Evolutionary conservation across 1,140 invertebrate genomes (phyloP).

Genomic region (Yoshiicerus persimilis): DNA sequence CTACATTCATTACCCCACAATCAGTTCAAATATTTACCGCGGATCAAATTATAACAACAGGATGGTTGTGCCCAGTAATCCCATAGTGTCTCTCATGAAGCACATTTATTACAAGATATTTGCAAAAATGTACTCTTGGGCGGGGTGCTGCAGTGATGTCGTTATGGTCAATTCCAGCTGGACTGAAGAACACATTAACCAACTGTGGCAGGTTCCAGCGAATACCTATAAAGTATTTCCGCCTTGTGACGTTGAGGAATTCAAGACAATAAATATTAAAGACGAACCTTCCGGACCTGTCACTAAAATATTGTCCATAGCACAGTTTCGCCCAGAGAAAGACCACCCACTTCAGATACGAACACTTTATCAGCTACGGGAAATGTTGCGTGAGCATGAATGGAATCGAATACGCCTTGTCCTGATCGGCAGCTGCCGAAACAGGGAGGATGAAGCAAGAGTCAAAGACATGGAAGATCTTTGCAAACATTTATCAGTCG

Average conservation of each 20-base stretch:
- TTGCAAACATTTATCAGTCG: conserved; percentile 76
- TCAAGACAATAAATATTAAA: conserved; percentile 67
- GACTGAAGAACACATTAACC: conserved; percentile 89
- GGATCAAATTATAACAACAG: background rate
- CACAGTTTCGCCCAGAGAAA: conserved; percentile 97
- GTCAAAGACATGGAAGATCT: conserved; percentile 82
- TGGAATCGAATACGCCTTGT: conserved; percentile 73
- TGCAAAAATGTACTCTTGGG: conserved; percentile 80
- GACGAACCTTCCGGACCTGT: background rate
- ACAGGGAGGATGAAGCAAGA: conserved; percentile 76
- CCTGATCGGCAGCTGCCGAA: conserved; percentile 87
- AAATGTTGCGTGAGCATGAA: conserved; percentile 62
- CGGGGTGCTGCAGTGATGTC: conserved; percentile 78
- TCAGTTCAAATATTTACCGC: conserved; percentile 51
- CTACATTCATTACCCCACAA: conserved; percentile 90
- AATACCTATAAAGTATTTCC: conserved; percentile 85
- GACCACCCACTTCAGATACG: conserved; percentile 91
- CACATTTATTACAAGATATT: conserved; percentile 89
- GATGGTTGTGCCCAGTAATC: conserved; percentile 57
- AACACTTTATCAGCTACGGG: conserved; percentile 76
- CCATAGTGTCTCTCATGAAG: conserved; percentile 77
- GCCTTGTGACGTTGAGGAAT: conserved; percentile 84
- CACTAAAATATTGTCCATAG: conserved; percentile 83
- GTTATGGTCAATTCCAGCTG: conserved; percentile 97
- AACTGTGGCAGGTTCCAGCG: conserved; percentile 76